Evolutionary conservation across 2,888 invertebrate genomes (phyloP).

Genomic region (Pterobdella sp.): DNA sequence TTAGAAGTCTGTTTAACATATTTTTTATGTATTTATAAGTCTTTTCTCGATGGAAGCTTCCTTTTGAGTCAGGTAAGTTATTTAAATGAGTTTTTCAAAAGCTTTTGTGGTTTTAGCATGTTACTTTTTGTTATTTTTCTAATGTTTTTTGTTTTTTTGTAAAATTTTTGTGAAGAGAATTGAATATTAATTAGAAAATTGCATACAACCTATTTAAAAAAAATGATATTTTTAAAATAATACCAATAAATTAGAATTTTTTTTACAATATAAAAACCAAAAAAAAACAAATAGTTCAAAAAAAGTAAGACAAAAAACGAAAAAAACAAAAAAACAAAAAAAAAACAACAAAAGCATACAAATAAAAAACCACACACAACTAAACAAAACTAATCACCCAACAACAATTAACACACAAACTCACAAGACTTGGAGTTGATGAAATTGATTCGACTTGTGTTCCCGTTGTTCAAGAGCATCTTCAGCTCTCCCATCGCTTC

Average conservation of each 20-base stretch:
- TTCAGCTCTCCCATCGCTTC: constrained; percentile 25
- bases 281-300: neutral
- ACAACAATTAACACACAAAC: constrained; percentile 8
- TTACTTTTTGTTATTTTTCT: too few species aligned
- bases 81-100: too few species aligned
- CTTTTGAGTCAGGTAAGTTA: too few species aligned
- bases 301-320: neutral
- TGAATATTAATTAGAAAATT: too few species aligned
- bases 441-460: constrained; percentile 30
- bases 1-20: too few species aligned
- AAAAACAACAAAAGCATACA: neutral
- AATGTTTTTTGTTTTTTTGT: too few species aligned
- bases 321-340: neutral
- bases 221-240: too few species aligned
- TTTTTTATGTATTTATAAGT: too few species aligned
- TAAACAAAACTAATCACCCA: neutral
- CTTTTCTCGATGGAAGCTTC: too few species aligned
- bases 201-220: too few species aligned
- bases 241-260: neutral
- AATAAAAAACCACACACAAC: neutral
- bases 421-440: constrained; percentile 31
- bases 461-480: constrained; percentile 32
- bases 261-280: neutral
- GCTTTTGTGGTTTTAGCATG: too few species aligned
- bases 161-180: too few species aligned